Evolutionary conservation across 2,888 invertebrate genomes (phyloP), one percentile per base, ranked within the genome.

Genomic region (Oscheius sp.): DNA sequence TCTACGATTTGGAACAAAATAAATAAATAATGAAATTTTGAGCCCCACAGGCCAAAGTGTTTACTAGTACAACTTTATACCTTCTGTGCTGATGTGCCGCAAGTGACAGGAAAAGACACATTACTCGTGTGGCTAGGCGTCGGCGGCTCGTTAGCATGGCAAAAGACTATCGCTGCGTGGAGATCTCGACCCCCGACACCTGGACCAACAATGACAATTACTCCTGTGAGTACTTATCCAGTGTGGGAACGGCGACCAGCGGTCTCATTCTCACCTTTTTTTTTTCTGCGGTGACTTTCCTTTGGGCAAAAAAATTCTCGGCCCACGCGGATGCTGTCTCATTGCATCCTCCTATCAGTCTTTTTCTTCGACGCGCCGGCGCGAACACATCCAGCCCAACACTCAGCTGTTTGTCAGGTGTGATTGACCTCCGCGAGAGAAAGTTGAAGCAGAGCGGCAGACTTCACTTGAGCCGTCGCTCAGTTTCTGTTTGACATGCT

Each of bases 131-230:
- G 42, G 42, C 42, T 42, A 42, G 42, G 42, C 42, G 4, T 42
- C 35, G 68, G 53, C 68, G 68, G 68, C 68, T 68, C 55, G 55
- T 68, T 68, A 68, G 42, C 68, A 68, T 68, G 55, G 21, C 50
- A 65, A 65, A 65, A 33, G 68, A 53, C 63, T 63, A 63, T 63
- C 63, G 63, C 50, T 29, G 47, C 29, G 50, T 48, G 48, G 48
- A 29, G 63, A 63, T 63, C 63, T 63, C 63, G 48, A 63, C 63
- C 48, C 21, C 42, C 63, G 29, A 29, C 60, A 63, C 63, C 63
- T 63, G 63, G 9, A 33, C 33, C n/a, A 50, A 47, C 47, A 63
- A 63, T 47, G 48, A 47, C n/a, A 63, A 48, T 63, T 63, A 63
- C 48, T 63, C 29, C 50, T 47, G 42, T 35, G 47, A 60, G 11